Percentiles rank a stretch among this genome's conserved stretches.
Evolutionary conservation across 2,888 invertebrate genomes (phyloP).

Genomic region (Xestia ashworthii): DNA sequence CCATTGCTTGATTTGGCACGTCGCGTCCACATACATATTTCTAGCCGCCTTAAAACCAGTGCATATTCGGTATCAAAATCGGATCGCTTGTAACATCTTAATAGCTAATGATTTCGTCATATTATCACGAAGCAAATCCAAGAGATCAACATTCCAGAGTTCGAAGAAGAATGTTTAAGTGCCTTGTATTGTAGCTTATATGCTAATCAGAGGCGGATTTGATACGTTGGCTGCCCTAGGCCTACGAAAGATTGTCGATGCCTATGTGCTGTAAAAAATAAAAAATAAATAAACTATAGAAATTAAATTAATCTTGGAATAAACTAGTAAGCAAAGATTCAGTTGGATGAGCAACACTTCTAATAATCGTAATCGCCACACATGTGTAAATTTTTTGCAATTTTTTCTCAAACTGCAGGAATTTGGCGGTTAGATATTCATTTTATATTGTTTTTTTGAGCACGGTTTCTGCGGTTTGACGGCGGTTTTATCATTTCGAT

Average conservation of each 20-base stretch:
- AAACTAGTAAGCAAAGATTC: too few relatives aligned
- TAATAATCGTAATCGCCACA: too few relatives aligned
- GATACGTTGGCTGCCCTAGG: too few relatives aligned
- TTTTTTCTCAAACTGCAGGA: constrained; percentile 12
- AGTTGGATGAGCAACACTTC: too few relatives aligned
- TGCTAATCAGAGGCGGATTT: too few relatives aligned
- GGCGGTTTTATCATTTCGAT: constrained; percentile 24
- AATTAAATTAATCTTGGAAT: too few relatives aligned
- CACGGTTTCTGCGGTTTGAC: constrained; percentile 45
- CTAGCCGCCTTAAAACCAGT: neutral
- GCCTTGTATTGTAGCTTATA: neutral
- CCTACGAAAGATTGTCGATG: too few relatives aligned
- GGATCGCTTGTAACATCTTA: too few relatives aligned
- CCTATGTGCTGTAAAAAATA: too few relatives aligned
- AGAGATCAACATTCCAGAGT: neutral
- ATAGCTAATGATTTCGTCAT: neutral
- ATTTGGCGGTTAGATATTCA: constrained; percentile 18
- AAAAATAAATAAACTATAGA: too few relatives aligned
- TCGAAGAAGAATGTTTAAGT: neutral
- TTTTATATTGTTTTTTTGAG: neutral
- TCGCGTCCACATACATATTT: neutral
- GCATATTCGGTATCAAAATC: neutral
- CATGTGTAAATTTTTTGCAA: too few relatives aligned
- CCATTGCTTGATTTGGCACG: neutral
- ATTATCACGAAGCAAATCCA: neutral